Base-by-base conservation (phyloP, 2,888 invertebrate species). In the Dolichopus griseipennis region DNA sequence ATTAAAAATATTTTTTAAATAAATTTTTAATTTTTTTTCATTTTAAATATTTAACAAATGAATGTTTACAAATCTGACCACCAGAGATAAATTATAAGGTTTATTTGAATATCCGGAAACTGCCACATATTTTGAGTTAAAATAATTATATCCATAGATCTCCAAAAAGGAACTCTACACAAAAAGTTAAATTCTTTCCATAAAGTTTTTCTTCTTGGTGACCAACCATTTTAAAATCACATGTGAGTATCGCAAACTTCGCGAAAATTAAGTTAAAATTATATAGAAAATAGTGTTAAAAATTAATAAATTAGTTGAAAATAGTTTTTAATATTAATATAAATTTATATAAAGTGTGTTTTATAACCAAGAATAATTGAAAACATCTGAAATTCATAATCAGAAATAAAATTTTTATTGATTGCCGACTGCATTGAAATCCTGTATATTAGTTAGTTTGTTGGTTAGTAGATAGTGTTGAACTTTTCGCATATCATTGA, bases 161-260 rank as follows among this genome's bases (percentile, higher is more conserved):
- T 52, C 52, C 52, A 52, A 52, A 52, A n/a, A 52, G 52, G 52
- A 52, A 52, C 52, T 52, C 52, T 52, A 52, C 52, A 52, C 52
- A n/a, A 18, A 1, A 52, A 52, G 1, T 52, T 52, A 52, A 52
- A 52, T 52, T 52, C 52, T 52, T 52, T 15, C 52, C 18, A 52
- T 52, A 18, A 52, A 52, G 18, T 52, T 52, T 52, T 52, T n/a
- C 52, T 52, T 52, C 52, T 52, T 52, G 52, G 52, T 52, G 52
- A 52, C 52, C 7, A 52, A 8, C 52, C 15, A 18, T 52, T 52
- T 52, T 52, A 52, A 52, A 52, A 52, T 52, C 52, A 52, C 52
- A 52, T 52, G 52, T 52, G 52, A 52, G 52, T 52, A 52, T 52
- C 52, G 18, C 52, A 52, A 52, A 52, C 52, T 52, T 52, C 52